Conservation (phyloP, 2,797 vertebrate genomes). For the Cirrhinus mrigala region DNA sequence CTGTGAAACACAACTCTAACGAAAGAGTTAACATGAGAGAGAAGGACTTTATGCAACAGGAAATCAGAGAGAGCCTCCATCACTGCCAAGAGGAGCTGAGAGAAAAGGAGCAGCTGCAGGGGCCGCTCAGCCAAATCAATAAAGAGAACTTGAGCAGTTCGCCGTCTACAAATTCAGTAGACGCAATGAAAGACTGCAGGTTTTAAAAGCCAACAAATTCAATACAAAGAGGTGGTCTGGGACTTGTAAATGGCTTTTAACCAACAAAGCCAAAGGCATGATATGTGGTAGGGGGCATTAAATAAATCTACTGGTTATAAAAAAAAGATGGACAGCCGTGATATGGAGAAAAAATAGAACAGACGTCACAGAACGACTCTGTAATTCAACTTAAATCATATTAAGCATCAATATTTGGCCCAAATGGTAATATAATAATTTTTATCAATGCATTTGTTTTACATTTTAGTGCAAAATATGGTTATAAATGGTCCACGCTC, state of each 20-base stretch:
- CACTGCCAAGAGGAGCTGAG: constrained; percentile 55
- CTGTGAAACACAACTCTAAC: constrained; percentile 43
- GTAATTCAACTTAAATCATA: constrained; percentile 10
- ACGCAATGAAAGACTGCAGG: constrained; percentile 72
- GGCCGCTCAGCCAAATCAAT: constrained; percentile 73
- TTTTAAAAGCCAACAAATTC: constrained; percentile 71
- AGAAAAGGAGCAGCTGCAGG: constrained; percentile 65
- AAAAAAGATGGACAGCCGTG: constrained; percentile 32
- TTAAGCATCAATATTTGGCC: constrained; percentile 26
- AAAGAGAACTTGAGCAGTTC: constrained; percentile 77
- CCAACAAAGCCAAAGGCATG: constrained; percentile 66
- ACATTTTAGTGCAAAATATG: background rate
- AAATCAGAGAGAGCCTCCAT: constrained; percentile 58
- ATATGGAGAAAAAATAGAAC: constrained; percentile 7
- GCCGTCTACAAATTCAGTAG: constrained; percentile 77
- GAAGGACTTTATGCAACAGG: constrained; percentile 69
- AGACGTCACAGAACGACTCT: background rate
- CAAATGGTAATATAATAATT: background rate
- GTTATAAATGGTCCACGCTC: background rate
- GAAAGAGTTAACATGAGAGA: constrained; percentile 61
- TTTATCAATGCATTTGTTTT: background rate
- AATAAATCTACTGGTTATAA: constrained; percentile 47
- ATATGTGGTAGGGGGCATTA: constrained; percentile 61
- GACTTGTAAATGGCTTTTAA: constrained; percentile 67
- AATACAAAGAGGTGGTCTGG: constrained; percentile 69